Base-by-base conservation (phyloP, 2,113 vertebrate genomes). In the Podocnemis expansa region DNA sequence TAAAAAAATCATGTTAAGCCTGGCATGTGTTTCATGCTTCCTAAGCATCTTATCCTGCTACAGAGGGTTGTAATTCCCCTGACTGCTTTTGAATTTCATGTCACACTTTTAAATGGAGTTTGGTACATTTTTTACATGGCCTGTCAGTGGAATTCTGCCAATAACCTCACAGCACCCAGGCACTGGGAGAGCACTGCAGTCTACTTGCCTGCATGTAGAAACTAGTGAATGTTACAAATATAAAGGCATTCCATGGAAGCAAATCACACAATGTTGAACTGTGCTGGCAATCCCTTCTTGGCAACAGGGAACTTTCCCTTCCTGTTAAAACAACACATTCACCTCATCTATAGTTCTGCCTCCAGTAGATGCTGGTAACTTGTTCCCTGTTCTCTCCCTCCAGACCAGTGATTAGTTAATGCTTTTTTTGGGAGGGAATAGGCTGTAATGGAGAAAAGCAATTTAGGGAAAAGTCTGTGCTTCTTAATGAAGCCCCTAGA, bases 51-150 rank as follows among this genome's bases (percentile, higher is more conserved):
- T 96, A 95, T 92, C 94, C 91, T 63, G 91, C 96, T 93, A n/a
- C 91, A 89, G 91, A 93, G 84, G 31, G 73, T 94, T 93, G 93
- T 97, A 96, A 97, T 97, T 97, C 96, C 96, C 95, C 88, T 86
- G 89, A 87, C 94, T 95, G 96, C 96, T 96, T 96, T 97, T 96
- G 97, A 96, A 96, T 96, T 95, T 94, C 93, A 70, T 96, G 96
- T 96, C 96, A 97, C 92, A 96, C 91, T 97, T 96, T 82, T 60
- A 94, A 96, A 96, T 94, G 93, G 84, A 91, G 94, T 96, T 97
- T 97, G 96, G 95, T 96, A 96, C 94, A 93, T 97, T 95, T 94
- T 88, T 93, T 96, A 93, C 93, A 91, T 96, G 97, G 94, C 95
- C 95, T 96, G 94, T 93, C 96, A 95, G 95, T 96, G 80, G 93